These are phyloP conservation scores for Leptonema lineaticorne DNA, from an alignment of 1,140 invertebrate genomes.

Conservation along the genomic window DNA sequence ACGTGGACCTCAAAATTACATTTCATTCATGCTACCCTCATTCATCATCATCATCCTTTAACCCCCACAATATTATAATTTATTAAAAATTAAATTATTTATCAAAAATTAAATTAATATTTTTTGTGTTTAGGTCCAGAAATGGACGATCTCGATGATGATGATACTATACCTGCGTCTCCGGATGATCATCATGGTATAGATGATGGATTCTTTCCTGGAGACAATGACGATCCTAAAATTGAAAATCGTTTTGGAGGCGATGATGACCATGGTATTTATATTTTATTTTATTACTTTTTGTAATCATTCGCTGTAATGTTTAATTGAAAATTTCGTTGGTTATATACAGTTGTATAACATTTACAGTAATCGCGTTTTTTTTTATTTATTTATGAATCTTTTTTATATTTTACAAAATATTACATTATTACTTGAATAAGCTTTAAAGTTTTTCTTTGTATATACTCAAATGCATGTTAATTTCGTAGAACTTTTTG, in stretches of 20 bases:
- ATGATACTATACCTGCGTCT: constrained; percentile 13
- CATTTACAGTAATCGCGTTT: no score
- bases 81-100: neutral
- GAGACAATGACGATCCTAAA: neutral
- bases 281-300: no score
- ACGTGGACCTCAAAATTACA: no score
- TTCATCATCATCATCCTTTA: no score
- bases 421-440: no score
- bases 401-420: no score
- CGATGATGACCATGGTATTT: constrained; percentile 18
- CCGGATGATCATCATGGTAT: constrained; percentile 46
- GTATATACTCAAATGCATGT: neutral
- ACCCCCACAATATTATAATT: no score
- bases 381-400: no score
- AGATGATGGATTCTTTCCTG: constrained; percentile 56
- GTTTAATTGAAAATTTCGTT: neutral
- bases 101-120: neutral
- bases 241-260: constrained; percentile 17
- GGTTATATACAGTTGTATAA: no score
- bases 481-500: no score
- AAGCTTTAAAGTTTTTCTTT: neutral
- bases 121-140: constrained; percentile 34
- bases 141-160: constrained; percentile 34
- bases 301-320: neutral
- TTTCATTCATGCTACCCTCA: no score